Conservation (phyloP, 2,797 vertebrate genomes). For the Lepus oiostolus region DNA sequence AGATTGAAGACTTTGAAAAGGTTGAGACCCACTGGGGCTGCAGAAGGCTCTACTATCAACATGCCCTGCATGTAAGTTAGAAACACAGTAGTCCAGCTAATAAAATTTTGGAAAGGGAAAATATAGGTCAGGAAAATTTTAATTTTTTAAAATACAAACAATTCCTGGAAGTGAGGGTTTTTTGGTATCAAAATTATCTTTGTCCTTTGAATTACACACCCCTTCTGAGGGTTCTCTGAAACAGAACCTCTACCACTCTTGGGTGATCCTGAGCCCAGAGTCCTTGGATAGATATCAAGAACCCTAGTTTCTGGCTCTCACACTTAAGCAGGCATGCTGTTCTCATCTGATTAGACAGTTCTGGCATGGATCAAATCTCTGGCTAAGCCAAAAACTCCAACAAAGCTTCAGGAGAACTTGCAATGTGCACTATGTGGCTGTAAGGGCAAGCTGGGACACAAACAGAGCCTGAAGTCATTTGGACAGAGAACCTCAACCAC, state of each 20-base stretch:
- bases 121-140: not conserved
- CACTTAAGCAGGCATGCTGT: not conserved
- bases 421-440: not conserved
- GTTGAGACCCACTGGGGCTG: not conserved
- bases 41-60: not conserved
- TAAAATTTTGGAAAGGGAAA: constrained; percentile 42
- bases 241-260: not conserved
- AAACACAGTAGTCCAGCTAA: not conserved
- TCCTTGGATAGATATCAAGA: not conserved
- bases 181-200: constrained; percentile 28
- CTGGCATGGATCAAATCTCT: not conserved
- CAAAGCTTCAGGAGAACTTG: not conserved
- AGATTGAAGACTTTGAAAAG: not conserved
- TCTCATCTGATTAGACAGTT: not conserved
- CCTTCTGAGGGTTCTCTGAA: not conserved
- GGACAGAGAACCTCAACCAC: not conserved
- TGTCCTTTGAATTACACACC: not conserved
- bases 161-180: constrained; percentile 20
- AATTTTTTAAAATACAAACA: not conserved
- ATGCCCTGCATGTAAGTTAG: not conserved
- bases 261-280: not conserved
- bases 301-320: not conserved
- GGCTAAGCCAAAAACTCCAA: not conserved
- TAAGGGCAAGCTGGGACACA: not conserved
- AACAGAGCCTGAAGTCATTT: not conserved